Percentiles rank a stretch among this genome's conserved stretches.
phyloP scores from a whole-genome alignment of 2,888 invertebrate genomes.

The Drosophila algonquin region DNA sequence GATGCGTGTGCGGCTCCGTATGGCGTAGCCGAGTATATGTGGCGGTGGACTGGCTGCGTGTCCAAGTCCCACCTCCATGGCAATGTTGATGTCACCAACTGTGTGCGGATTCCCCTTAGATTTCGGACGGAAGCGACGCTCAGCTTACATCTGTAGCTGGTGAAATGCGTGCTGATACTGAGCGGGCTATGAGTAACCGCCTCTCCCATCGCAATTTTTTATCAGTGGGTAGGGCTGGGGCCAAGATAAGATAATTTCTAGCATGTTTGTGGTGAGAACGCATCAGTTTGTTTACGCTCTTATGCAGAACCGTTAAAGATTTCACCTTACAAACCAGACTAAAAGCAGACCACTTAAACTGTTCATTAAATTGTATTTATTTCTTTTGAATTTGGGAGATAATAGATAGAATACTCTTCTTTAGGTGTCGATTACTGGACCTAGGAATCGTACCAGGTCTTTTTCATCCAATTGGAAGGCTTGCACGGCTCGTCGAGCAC shows the following conservation, averaged over 20 bases:
- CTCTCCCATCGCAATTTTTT: constrained; percentile 34
- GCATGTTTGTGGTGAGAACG: constrained; percentile 21
- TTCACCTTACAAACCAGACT: neutral
- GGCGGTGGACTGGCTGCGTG: constrained; percentile 78
- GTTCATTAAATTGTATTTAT: neutral
- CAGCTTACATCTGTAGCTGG: constrained; percentile 48
- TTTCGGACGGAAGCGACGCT: neutral
- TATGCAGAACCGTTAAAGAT: neutral
- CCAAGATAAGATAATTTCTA: constrained; percentile 67
- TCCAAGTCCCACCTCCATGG: constrained; percentile 71
- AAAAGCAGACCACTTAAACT: neutral
- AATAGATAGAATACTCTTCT: constrained; percentile 27
- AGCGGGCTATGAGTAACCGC: constrained; percentile 62
- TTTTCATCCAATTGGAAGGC: constrained; percentile 83
- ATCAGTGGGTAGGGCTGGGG: constrained; percentile 50
- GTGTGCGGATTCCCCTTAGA: neutral
- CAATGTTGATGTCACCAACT: constrained; percentile 11
- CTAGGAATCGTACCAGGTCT: constrained; percentile 83
- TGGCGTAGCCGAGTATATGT: constrained; percentile 80
- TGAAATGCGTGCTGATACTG: constrained; percentile 60
- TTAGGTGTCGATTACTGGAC: constrained; percentile 22
- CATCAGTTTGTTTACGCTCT: constrained; percentile 59
- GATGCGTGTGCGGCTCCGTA: constrained; percentile 82
- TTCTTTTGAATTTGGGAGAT: constrained; percentile 4
- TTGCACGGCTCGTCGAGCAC: constrained; percentile 83